Evolutionary conservation across 1,140 invertebrate species (phyloP).

Genomic region (Oppia nitens): DNA sequence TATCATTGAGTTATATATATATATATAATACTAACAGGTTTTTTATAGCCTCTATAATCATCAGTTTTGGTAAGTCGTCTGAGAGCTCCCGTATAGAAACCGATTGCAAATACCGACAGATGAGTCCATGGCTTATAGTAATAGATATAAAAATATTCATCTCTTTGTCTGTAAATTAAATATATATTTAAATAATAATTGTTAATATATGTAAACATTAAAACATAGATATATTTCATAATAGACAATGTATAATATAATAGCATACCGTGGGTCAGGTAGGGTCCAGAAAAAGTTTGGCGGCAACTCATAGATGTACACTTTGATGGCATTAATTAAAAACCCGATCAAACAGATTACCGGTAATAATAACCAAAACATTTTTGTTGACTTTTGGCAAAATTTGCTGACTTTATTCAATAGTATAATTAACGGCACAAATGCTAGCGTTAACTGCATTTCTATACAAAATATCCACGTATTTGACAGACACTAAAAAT

Average conservation of each 20-base stretch:
- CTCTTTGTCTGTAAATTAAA: conserved; percentile 7
- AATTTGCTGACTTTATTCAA: not conserved
- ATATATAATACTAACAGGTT: not conserved
- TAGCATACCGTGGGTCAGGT: conserved; percentile 20
- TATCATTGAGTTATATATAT: not conserved
- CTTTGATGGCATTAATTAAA: conserved; percentile 16
- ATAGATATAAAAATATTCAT: conserved; percentile 14
- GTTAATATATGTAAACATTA: too few relatives aligned
- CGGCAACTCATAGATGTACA: conserved; percentile 19
- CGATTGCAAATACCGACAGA: conserved; percentile 16
- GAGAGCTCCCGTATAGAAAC: conserved; percentile 10
- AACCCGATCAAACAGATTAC: conserved; percentile 15
- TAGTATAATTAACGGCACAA: conserved; percentile 16
- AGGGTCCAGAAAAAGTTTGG: conserved; percentile 20
- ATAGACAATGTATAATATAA: not conserved
- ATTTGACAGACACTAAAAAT: conserved; percentile 22
- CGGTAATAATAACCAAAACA: conserved; percentile 10
- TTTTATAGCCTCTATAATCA: not conserved
- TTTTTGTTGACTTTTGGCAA: not conserved
- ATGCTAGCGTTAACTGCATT: conserved; percentile 20
- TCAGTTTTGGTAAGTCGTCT: not conserved
- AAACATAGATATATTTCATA: too few relatives aligned
- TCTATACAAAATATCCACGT: conserved; percentile 24
- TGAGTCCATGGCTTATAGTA: conserved; percentile 18
- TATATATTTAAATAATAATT: conserved; percentile 1